phyloP scores from a whole-genome alignment of 2,113 vertebrate species.

The Callithrix jacchus region DNA sequence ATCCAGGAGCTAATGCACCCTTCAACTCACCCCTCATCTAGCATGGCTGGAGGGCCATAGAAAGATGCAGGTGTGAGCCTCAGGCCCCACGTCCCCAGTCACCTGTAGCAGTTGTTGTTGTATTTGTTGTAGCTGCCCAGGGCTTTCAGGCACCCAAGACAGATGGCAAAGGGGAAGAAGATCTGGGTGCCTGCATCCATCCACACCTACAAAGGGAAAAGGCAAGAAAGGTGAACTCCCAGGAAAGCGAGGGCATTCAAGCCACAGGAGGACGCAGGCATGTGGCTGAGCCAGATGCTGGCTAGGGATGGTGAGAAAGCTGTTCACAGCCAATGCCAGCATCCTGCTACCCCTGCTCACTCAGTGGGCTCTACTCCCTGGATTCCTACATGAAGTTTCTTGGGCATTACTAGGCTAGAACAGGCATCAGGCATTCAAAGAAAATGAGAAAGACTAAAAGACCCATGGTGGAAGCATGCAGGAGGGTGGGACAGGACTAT shows the following conservation, averaged over 20 bases:
- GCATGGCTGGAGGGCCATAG: neutral
- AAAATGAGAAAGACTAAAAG: neutral
- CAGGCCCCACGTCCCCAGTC: slow-evolving; percentile 45
- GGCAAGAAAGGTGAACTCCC: slow-evolving; percentile 47
- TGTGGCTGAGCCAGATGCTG: accelerated
- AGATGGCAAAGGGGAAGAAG: slow-evolving; percentile 96
- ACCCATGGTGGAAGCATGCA: accelerated
- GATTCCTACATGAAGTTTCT: neutral
- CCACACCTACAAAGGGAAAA: slow-evolving; percentile 89
- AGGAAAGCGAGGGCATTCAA: neutral
- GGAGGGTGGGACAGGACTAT: no score
- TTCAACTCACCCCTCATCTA: neutral
- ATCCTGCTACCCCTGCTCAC: accelerated
- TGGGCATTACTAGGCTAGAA: neutral
- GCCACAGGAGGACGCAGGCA: neutral
- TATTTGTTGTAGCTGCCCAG: slow-evolving; percentile 97
- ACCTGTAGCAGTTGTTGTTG: slow-evolving; percentile 97
- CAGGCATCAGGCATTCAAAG: neutral
- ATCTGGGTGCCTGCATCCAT: slow-evolving; percentile 96
- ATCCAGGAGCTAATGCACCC: neutral
- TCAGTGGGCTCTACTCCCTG: neutral
- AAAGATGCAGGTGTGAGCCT: neutral
- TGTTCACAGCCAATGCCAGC: neutral
- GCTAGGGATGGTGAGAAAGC: neutral
- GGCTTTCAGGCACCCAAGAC: slow-evolving; percentile 93